Evolutionary conservation across 1,140 invertebrate species (phyloP), one percentile per base, ranked within the genome.

Genomic region (Polyergus mexicanus): DNA sequence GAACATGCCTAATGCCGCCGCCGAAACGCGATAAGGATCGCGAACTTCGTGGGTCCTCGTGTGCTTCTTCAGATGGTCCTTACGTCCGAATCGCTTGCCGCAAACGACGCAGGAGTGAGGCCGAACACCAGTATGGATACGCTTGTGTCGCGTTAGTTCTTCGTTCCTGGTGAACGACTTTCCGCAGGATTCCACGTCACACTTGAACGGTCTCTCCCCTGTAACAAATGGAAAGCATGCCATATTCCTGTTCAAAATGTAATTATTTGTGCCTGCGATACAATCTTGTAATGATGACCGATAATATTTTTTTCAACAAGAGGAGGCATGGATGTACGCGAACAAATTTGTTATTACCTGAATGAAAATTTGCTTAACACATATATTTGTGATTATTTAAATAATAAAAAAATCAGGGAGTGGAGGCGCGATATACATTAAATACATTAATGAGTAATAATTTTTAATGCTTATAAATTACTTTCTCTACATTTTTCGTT

Each of bases 81-180:
- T 97, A 19, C 98, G 96, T 0, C 98, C 98, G 92, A 99, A 99
- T 51, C 97, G 96, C 94, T 99, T 99, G 0, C 97, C 97, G 86
- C 98, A 99, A 8, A 97, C 96, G 0, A 95, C 91, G 93, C 98
- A 99, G 0, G 97, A 96, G 92, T 97, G 98, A 0, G 98, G 98
- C 10, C 98, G 95, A 0, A 98, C 94, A 1, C 98, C 98, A 0
- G 97, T 97, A 93, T 99, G 98, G 71, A 99, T 99, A 76, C 98
- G 96, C 89, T 98, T 97, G 94, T 99, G 98, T 32, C 98, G 96
- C 0, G 98, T 99, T 58, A 99, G 94, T 92, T 99, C 98, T 94
- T 99, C 98, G 94, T 99, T 99, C 85, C 98, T 96, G 0, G 98
- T 98, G 92, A 99, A 99, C 0, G 97, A 97, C 93, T 99, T 99